phyloP scores from a whole-genome alignment of 2,797 vertebrate species.

The Halcyon smyrnensis region DNA sequence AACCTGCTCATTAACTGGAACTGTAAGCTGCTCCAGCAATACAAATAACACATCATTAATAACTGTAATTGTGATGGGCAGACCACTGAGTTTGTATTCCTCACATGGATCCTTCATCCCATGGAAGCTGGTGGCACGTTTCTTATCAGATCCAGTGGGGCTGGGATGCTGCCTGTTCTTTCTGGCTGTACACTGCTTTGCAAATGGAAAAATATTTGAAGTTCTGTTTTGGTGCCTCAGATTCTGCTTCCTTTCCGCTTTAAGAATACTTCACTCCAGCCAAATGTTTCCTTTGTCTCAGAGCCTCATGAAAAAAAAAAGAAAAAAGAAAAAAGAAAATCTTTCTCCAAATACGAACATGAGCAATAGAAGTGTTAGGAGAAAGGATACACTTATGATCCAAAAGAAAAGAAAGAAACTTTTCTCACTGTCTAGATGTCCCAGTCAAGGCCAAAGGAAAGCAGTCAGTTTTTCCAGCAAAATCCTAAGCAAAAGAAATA shows the following conservation, averaged over 20 bases:
- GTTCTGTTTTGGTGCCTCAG: neutral
- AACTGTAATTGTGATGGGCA: neutral
- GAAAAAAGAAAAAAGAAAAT: neutral
- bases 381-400: neutral
- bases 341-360: conserved; percentile 19
- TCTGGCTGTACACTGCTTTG: neutral
- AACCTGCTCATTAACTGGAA: neutral
- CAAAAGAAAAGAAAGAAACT: neutral
- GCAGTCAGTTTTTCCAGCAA: neutral
- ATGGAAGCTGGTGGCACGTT: neutral
- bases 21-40: neutral
- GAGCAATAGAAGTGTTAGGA: neutral
- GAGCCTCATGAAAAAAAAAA: neutral
- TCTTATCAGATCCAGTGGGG: accelerated
- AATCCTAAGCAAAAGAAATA: conserved; percentile 13
- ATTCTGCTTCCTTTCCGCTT: neutral
- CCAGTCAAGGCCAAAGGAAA: conserved; percentile 10
- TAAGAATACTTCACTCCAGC: neutral
- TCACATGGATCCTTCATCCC: neutral
- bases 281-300: conserved; percentile 24
- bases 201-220: conserved; percentile 15
- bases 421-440: neutral
- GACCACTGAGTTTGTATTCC: neutral
- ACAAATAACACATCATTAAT: neutral
- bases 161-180: neutral